These are phyloP conservation scores for Regulus satrapa DNA, from an alignment of 2,113 vertebrate genomes.

Conservation along the genomic window DNA sequence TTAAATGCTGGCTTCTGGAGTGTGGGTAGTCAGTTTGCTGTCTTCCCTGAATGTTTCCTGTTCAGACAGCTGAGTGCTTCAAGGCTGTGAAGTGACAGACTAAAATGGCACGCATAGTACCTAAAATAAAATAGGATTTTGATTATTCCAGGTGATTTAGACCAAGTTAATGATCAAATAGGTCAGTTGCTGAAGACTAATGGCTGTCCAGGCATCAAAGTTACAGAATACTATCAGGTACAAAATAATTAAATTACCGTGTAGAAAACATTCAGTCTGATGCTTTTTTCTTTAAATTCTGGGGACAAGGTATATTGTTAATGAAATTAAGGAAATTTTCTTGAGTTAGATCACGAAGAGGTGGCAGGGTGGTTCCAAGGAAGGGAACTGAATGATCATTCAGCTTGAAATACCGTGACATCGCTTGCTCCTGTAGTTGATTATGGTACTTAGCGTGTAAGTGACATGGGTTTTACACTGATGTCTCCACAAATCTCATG, in stretches of 20 bases:
- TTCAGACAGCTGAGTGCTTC: not conserved
- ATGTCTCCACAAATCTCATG: not conserved
- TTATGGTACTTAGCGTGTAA: not conserved
- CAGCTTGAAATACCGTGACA: not conserved
- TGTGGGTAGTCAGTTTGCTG: not conserved
- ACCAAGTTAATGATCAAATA: not conserved
- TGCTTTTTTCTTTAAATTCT: not conserved
- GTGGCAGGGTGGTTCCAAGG: rapidly evolving
- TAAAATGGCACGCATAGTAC: not conserved
- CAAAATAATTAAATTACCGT: not conserved
- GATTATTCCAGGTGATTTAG: not conserved
- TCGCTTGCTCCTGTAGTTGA: not conserved
- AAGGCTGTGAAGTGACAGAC: not conserved
- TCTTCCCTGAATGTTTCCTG: not conserved
- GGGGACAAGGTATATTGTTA: not conserved
- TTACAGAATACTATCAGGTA: not conserved
- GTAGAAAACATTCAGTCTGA: not conserved
- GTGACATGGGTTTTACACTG: not conserved
- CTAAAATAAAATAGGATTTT: not conserved
- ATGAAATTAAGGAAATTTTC: not conserved
- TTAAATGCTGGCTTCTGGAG: not conserved
- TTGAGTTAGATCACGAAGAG: not conserved
- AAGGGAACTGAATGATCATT: not conserved
- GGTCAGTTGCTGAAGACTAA: not conserved
- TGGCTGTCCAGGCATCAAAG: not conserved